Evolutionary conservation across 2,888 invertebrate genomes (phyloP).

Genomic region (Pristionchus entomophagus): DNA sequence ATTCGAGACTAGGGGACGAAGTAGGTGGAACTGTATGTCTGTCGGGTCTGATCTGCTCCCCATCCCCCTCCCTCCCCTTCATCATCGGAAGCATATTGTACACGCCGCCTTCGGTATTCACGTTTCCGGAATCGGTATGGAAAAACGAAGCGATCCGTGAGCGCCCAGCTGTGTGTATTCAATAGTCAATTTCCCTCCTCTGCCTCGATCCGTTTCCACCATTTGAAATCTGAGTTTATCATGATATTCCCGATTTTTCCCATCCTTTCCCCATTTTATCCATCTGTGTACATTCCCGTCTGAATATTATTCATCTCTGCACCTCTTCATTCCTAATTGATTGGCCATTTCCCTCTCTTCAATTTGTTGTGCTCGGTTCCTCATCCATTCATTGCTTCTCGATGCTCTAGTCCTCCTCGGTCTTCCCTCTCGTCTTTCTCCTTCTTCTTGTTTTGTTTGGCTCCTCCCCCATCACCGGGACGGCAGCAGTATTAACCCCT

Average conservation of each 20-base stretch:
- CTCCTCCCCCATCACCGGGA: not conserved
- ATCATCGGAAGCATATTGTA: not conserved
- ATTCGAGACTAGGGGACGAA: constrained; percentile 18
- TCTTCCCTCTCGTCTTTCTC: not conserved
- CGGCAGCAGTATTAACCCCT: not conserved
- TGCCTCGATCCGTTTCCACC: not conserved
- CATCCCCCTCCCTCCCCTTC: not conserved
- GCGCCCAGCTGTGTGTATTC: constrained; percentile 16
- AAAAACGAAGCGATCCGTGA: not conserved
- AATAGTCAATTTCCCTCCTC: not conserved
- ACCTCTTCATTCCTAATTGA: not conserved
- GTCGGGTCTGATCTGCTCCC: not conserved
- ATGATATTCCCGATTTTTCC: not conserved
- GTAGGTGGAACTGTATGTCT: not conserved
- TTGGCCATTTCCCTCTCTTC: too few species aligned
- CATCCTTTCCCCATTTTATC: too few species aligned
- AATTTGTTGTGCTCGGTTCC: too few species aligned
- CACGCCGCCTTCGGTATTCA: constrained; percentile 20
- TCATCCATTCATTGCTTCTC: not conserved
- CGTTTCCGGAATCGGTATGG: constrained; percentile 25
- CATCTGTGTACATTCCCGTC: not conserved
- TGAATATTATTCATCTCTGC: not conserved
- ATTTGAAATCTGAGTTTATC: constrained; percentile 23
- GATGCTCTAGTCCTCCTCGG: not conserved
- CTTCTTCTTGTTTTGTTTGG: not conserved